A percentile compares a stretch with the other conserved stretches of the same genome.
These are phyloP conservation scores for Vidua macroura DNA, from an alignment of 2,113 vertebrate genomes.

Conservation along the genomic window DNA sequence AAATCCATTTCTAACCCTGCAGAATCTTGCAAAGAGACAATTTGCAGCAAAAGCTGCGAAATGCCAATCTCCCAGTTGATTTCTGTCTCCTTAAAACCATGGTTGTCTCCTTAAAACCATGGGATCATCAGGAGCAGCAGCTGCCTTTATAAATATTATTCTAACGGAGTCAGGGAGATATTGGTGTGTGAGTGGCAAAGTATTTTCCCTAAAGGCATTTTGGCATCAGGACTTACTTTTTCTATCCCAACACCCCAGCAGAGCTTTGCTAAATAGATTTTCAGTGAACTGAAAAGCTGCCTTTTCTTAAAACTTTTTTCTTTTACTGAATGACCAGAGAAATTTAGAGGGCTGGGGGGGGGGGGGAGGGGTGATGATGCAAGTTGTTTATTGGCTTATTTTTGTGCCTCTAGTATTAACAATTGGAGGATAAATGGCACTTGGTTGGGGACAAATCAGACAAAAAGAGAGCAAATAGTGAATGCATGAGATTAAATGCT, in stretches of 20 bases:
- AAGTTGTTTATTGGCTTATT: neutral
- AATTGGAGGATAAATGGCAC: neutral
- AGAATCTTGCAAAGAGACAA: neutral
- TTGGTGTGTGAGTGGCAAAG: neutral
- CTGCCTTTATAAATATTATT: neutral
- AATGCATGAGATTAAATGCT: neutral
- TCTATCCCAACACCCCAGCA: neutral
- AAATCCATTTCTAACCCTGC: neutral
- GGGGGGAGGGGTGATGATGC: rapidly evolving
- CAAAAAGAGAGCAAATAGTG: neutral
- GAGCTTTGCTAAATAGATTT: neutral
- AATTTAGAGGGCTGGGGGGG: rapidly evolving
- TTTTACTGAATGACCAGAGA: neutral
- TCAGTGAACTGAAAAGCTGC: neutral
- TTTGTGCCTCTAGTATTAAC: neutral
- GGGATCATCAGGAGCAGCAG: neutral
- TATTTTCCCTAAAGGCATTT: neutral
- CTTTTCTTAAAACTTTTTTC: neutral
- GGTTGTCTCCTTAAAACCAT: no score
- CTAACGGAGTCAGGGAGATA: neutral
- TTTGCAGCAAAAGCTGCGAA: neutral
- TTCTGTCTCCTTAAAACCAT: neutral
- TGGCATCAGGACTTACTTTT: neutral
- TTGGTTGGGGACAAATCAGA: neutral
- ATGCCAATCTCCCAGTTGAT: neutral